Base-by-base conservation (phyloP, 2,888 invertebrate genomes). In the Antitype chi region DNA sequence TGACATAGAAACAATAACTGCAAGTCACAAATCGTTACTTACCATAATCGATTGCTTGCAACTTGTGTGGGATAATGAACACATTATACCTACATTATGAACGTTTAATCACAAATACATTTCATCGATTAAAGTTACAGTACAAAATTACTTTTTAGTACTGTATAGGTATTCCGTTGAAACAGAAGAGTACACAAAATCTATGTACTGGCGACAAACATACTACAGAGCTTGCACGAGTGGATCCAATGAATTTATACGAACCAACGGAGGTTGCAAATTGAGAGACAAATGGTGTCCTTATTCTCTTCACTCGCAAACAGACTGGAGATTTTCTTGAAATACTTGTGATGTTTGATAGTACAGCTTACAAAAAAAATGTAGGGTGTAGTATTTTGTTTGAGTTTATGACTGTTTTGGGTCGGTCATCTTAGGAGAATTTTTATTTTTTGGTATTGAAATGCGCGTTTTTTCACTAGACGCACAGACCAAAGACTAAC, bases 171-270 rank as follows among this genome's bases (percentile, higher is more conserved):
- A n/a, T n/a, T n/a, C 57, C 8, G 43, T 68, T 55, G 64, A 53
- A 82, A 74, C 63, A 49, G 43, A 28, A 66, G 43, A 32, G 49
- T 20, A 67, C 25, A 76, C 17, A 64, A 17, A 60, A 64, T 57
- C 25, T 69, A 43, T 70, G 74, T 78, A 78, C 55, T 49, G 38
- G 38, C 25, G 43, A 67, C 63, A 79, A 74, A 77, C 53, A 47
- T 25, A 69, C 55, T 72, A 38, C 17, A 70, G 63, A 71, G 76
- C 67, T 64, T 62, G 73, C 67, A 64, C 52, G 82, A 86, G 83
- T 70, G 66, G 52, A 73, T 83, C 64, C 76, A 74, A 77, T 81
- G 76, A 79, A 81, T 79, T 78, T 76, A 67, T 68, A 75, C 72
- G 70, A 75, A 60, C 28, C 76, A 71, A 38, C 49, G 53, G 74